Conservation (phyloP, 2,797 vertebrate species). For the Psittacula echo region DNA sequence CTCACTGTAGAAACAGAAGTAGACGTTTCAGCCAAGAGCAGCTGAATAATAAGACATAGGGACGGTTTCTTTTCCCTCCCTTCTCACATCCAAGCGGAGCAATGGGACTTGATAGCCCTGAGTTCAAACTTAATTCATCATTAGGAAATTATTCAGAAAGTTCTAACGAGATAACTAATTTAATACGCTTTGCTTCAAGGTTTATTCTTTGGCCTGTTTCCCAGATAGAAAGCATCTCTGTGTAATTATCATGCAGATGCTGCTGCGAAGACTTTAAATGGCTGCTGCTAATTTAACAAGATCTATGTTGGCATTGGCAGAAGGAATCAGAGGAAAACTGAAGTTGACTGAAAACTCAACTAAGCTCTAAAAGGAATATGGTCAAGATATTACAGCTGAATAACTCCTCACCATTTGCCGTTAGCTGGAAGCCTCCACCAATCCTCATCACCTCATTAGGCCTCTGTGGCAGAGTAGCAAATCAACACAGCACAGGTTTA, state of each 20-base stretch:
- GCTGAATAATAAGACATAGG: neutral
- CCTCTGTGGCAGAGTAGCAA: neutral
- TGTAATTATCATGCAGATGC: conserved; percentile 79
- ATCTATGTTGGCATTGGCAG: conserved; percentile 54
- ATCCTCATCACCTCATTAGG: neutral
- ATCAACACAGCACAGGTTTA: neutral
- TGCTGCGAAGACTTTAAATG: conserved; percentile 73
- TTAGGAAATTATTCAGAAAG: conserved; percentile 79
- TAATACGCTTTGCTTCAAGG: conserved; percentile 81
- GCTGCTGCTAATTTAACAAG: conserved; percentile 75
- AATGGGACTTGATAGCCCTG: conserved; percentile 70
- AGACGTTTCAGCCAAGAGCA: neutral
- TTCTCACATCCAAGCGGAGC: conserved; percentile 62
- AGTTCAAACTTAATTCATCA: conserved; percentile 73
- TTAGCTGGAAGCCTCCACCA: neutral
- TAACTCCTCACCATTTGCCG: neutral
- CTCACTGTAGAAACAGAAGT: neutral
- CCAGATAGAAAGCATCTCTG: conserved; percentile 77
- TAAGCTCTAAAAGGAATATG: conserved; percentile 11
- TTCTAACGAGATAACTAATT: conserved; percentile 81
- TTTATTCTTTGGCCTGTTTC: conserved; percentile 79
- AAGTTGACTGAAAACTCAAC: conserved; percentile 35
- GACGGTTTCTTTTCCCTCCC: conserved; percentile 30
- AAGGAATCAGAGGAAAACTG: conserved; percentile 45
- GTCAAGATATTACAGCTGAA: neutral